Base-by-base conservation (phyloP, 2,113 vertebrate genomes). In the Poeciliopsis turrubarensis region DNA sequence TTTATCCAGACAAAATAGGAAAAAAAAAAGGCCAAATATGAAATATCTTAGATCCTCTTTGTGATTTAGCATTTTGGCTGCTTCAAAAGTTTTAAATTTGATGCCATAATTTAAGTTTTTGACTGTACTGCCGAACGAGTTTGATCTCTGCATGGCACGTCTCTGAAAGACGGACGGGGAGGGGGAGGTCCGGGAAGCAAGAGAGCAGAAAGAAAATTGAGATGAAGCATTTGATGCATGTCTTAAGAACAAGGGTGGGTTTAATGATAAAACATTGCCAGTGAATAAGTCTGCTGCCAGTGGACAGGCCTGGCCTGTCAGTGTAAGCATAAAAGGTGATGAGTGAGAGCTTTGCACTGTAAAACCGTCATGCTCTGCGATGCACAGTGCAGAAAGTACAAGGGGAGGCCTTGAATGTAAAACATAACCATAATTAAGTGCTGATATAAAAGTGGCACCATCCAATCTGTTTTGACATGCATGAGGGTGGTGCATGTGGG, bases 261-360 rank as follows among this genome's bases (percentile, higher is more conserved):
- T 78, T 87, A 89, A 86, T 87, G 80, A 89, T 87, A 86, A 90
- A 87, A 87, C 84, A 73, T 70, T 54, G 80, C 74, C 74, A 25
- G 60, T 81, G 78, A 87, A 87, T 89, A 77, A 80, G 82, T 87
- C 82, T 88, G 88, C 82, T 88, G 88, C 82, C 78, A 75, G 82
- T 83, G 85, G 84, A 84, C 80, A 75, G 88, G 76, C 82, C 82
- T 47, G 80, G 77, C 75, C 78, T 87, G 82, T 91, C 90, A 89
- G 72, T 65, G 62, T 75, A 79, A 78, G 86, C 86, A 88, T 89
- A 90, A 89, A 92, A 87, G 76, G 83, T 89, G 89, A 90, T 89
- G 87, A 91, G 89, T 86, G 90, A 89, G 87, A 87, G 83, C 70
- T 89, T 84, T 77, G 82, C 85, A 70, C 86, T 89, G 88, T 85